Evolutionary conservation across 2,888 invertebrate species (phyloP).

Genomic region (Holacanthella duospinosa): DNA sequence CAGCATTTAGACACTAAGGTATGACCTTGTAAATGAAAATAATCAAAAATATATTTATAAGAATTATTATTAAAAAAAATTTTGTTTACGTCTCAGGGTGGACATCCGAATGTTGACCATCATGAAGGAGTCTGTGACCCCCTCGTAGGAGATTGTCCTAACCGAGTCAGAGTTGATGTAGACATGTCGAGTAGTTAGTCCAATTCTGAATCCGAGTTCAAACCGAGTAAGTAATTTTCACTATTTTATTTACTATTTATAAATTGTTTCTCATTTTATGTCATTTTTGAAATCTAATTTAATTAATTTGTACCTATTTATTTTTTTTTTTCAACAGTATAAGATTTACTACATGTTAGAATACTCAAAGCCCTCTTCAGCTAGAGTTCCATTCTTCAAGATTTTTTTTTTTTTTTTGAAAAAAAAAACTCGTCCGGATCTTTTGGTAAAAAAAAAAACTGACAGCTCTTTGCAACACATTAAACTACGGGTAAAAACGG

Average conservation of each 20-base stretch:
- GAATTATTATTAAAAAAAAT: background rate
- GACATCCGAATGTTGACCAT: background rate
- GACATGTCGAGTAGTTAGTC: background rate
- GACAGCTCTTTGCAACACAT: background rate
- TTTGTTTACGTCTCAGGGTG: slow-evolving; percentile 1
- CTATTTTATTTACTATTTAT: too few relatives aligned
- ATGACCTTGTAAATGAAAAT: background rate
- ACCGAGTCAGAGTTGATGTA: background rate
- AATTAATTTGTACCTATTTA: too few relatives aligned
- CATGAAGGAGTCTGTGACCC: background rate
- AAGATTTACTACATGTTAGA: too few relatives aligned
- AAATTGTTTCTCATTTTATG: too few relatives aligned
- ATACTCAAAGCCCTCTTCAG: too few relatives aligned
- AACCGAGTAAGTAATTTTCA: too few relatives aligned
- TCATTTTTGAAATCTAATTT: too few relatives aligned
- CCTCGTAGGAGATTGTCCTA: background rate
- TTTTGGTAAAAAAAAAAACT: background rate
- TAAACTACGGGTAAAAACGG: slow-evolving; percentile 1
- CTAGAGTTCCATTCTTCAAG: too few relatives aligned
- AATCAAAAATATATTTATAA: background rate
- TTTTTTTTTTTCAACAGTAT: too few relatives aligned
- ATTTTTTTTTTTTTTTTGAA: too few relatives aligned
- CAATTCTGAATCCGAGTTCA: too few relatives aligned
- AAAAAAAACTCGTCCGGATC: too few relatives aligned
- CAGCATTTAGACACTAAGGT: background rate